Evolutionary conservation across 1,140 invertebrate genomes (phyloP).

Genomic region (Anagrus nilaparvatae): DNA sequence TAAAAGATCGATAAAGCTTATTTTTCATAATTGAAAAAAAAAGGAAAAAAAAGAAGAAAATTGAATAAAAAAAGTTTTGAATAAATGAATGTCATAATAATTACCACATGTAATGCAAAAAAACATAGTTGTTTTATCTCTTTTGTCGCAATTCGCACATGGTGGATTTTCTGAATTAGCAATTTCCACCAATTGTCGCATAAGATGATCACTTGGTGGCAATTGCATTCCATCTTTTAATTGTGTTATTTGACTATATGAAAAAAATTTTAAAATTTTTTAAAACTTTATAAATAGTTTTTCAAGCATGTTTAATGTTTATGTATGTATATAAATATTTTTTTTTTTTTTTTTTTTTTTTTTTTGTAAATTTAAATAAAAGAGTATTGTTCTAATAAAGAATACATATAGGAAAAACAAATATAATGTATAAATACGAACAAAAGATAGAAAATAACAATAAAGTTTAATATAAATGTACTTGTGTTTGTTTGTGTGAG

Average conservation of each 20-base stretch:
- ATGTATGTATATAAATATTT: too few relatives aligned
- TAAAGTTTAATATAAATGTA: too few relatives aligned
- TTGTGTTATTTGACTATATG: slow-evolving; percentile 50
- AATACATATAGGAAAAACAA: too few relatives aligned
- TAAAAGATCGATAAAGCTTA: not conserved
- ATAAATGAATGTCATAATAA: slow-evolving; percentile 16
- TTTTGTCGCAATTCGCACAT: slow-evolving; percentile 60
- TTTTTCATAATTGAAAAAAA: not conserved
- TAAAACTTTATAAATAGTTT: too few relatives aligned
- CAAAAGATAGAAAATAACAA: too few relatives aligned
- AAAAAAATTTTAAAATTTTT: too few relatives aligned
- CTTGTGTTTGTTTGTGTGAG: too few relatives aligned
- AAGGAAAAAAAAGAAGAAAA: not conserved
- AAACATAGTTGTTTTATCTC: slow-evolving; percentile 54
- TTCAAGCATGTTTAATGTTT: too few relatives aligned
- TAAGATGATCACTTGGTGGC: slow-evolving; percentile 51
- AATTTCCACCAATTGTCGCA: slow-evolving; percentile 53
- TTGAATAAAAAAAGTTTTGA: too few relatives aligned
- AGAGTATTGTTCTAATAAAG: too few relatives aligned
- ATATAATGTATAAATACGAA: too few relatives aligned
- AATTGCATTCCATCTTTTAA: slow-evolving; percentile 49
- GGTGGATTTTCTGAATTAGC: slow-evolving; percentile 57
- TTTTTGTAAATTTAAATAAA: slow-evolving; percentile 1
- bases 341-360: not conserved
- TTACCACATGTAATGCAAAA: slow-evolving; percentile 61